A percentile compares a stretch with the other conserved stretches of the same genome.
phyloP scores from a whole-genome alignment of 1,140 invertebrate genomes.

The Caenorhabditis tropicalis region DNA sequence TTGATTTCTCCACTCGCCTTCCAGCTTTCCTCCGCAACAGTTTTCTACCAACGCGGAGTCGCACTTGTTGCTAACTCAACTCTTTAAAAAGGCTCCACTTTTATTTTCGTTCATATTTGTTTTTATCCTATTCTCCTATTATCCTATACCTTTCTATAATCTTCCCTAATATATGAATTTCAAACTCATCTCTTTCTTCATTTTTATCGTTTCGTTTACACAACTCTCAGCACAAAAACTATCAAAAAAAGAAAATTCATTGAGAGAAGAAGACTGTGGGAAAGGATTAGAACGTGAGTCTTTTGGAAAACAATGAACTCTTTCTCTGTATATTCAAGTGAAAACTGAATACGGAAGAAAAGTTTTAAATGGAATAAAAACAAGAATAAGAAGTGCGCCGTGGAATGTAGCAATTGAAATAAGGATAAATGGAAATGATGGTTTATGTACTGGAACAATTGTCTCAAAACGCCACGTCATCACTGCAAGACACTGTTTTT shows the following conservation, averaged over 20 bases:
- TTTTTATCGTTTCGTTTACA: not conserved
- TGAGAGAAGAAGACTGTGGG: not conserved
- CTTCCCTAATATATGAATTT: not conserved
- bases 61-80: constrained; percentile 75
- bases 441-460: constrained; percentile 15
- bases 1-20: constrained; percentile 93
- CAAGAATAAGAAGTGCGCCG: not conserved
- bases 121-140: not conserved
- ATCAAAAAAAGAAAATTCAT: not conserved
- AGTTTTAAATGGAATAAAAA: not conserved
- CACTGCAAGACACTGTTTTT: constrained; percentile 2
- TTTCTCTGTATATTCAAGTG: too few relatives aligned
- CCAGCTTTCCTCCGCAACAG: constrained; percentile 83
- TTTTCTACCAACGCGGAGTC: constrained; percentile 95
- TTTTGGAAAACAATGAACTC: too few relatives aligned
- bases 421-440: not conserved
- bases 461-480: not conserved
- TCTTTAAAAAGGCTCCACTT: too few relatives aligned
- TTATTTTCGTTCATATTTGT: too few relatives aligned
- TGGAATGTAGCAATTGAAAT: constrained; percentile 23
- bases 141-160: not conserved
- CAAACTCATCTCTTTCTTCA: too few relatives aligned
- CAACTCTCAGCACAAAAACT: not conserved
- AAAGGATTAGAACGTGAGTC: not conserved
- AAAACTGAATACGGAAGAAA: not conserved